Base-by-base conservation (phyloP, 1,140 invertebrate species). In the Nixonia krombeini region DNA sequence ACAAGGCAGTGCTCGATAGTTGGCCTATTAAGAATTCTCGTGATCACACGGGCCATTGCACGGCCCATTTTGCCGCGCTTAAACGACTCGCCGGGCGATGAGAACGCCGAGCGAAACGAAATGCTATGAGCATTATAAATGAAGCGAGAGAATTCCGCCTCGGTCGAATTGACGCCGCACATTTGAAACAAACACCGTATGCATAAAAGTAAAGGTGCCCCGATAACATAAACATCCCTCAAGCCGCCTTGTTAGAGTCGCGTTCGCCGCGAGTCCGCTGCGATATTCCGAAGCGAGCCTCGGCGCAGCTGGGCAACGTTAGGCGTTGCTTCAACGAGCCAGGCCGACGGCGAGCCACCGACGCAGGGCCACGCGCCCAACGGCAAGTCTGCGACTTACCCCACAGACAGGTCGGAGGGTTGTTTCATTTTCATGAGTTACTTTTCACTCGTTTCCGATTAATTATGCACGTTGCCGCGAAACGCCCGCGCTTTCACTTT, bases 71-170 rank as follows among this genome's bases (percentile, higher is more conserved):
- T 23, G 4, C 40, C 9, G 40, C 13, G 42, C 12, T 45, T 29
- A 29, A 45, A 45, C 42, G 42, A 45, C 42, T 28, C 42, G 42
- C 25, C 1, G 21, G 40, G 21, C 40, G 18, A 25, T 25, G 17
- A 18, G 18, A 41, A 41, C 17, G 38, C 4, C 38, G 9, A 18
- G 17, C 4, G 40, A 26, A 42, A 42, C 23, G 26, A 45, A 45
- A 45, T 33, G 31, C 31, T n/a, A 33, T 13, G 31, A 10, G 31
- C 31, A 33, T 33, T 33, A 33, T 13, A 29, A 45, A 45, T 45
- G 42, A 45, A 37, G 29, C 29, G 53, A 35, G 63, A 59, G 50
- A 70, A 70, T 64, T 52, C 41, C 40, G 49, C 56, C 56, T 47
- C 56, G 37, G 21, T 40, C 55, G 37, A 45, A 45, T 28, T 15